Evolutionary conservation across 2,113 vertebrate species (phyloP), one percentile per base, ranked within the genome.

Genomic region (Phainopepla nitens): DNA sequence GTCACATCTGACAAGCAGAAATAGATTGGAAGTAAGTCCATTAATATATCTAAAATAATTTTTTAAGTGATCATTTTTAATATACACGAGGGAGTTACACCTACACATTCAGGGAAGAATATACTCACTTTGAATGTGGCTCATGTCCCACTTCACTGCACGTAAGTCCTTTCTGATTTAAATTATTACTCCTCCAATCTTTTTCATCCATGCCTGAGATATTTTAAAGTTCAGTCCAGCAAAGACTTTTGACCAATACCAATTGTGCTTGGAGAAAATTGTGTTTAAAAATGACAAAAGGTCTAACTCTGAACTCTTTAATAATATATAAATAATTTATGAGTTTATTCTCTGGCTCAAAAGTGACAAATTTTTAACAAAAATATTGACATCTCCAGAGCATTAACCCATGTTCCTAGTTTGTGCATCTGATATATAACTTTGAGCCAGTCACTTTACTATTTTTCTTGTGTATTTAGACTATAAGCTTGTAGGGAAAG

Each of bases 21-120:
- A 94, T 94, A 97, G 91, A 95, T 95, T 96, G 94, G 93, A 92
- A 95, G 86, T 86, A 92, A 76, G 96, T 94, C 93, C 96, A 95
- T 97, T 96, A 97, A 97, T 96, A 95, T 95, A 95, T 71, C 91
- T 95, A 89, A 96, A 95, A 92, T 95, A 28, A 91, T 96, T 95
- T 95, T 91, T 80, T 87, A 94, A 90, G 94, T 72, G 93, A 96
- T 97, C 87, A 89, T 95, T 97, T 96, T 97, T 95, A 97, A 94
- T 94, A 95, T 94, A 91, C 83, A 89, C 6, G 2, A 89, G 91
- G 89, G 96, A 97, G 22, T 91, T 94, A 96, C 93, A 95, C 95
- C 95, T 90, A 97, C 94, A 94, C 80, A 91, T 68, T 23, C 69
- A 44, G 15, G 24, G 35, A 96, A 93, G 61, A 96, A 95, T 79